Percentiles rank a stretch among this genome's conserved stretches.
These are phyloP conservation scores for Adelognathus sp. DNA, from an alignment of 2,888 invertebrate genomes.

Conservation along the genomic window DNA sequence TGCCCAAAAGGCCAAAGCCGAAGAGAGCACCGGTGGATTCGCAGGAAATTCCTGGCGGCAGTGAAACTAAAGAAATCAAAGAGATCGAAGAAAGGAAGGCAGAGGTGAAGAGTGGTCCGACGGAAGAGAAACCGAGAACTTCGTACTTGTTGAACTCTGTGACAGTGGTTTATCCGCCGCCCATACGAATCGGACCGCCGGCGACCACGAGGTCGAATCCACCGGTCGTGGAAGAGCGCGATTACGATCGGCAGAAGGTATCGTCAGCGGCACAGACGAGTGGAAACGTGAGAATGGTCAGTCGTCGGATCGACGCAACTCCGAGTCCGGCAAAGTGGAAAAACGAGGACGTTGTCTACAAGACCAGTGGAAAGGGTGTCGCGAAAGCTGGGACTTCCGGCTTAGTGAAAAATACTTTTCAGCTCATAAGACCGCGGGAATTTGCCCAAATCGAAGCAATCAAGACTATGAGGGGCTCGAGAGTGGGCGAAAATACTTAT, in stretches of 20 bases:
- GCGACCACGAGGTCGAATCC: background rate
- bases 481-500: slow-evolving; percentile 78
- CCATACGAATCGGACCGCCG: slow-evolving; percentile 50
- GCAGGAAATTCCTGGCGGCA: slow-evolving; percentile 15
- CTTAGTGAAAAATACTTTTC: slow-evolving; percentile 79
- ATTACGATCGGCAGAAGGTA: slow-evolving; percentile 80
- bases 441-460: slow-evolving; percentile 82
- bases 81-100: background rate
- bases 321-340: slow-evolving; percentile 58
- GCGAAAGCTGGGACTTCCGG: slow-evolving; percentile 56
- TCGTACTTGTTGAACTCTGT: slow-evolving; percentile 32
- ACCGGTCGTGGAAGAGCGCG: slow-evolving; percentile 39
- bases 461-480: slow-evolving; percentile 67
- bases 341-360: slow-evolving; percentile 69
- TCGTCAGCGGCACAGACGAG: slow-evolving; percentile 84
- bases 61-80: slow-evolving; percentile 10
- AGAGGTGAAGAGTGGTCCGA: background rate
- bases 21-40: slow-evolving; percentile 62
- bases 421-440: slow-evolving; percentile 83
- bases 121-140: slow-evolving; percentile 11
- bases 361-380: slow-evolving; percentile 65
- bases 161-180: slow-evolving; percentile 52
- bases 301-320: slow-evolving; percentile 56
- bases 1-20: slow-evolving; percentile 84
- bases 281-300: slow-evolving; percentile 81